Evolutionary conservation across 2,888 invertebrate species (phyloP).

Genomic region (Drosophila kambysellisi): DNA sequence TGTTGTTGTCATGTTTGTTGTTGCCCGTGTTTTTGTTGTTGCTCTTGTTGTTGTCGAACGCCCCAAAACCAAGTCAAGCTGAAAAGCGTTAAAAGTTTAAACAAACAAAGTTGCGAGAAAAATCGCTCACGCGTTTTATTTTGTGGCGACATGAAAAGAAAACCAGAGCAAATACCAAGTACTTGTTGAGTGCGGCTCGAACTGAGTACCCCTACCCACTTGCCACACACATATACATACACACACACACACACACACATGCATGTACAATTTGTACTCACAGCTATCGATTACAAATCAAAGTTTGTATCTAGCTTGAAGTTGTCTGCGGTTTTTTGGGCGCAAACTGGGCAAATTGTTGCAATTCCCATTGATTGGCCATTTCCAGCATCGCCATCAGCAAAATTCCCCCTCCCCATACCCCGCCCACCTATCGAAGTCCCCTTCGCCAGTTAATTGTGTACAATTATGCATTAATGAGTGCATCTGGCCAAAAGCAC

Average conservation of each 20-base stretch:
- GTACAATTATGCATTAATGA: slow-evolving; percentile 81
- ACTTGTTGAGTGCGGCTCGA: slow-evolving; percentile 28
- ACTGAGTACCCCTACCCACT: slow-evolving; percentile 17
- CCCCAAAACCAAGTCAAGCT: slow-evolving; percentile 70
- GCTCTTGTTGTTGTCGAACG: slow-evolving; percentile 42
- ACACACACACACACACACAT: slow-evolving; percentile 8
- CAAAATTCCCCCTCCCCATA: slow-evolving; percentile 11
- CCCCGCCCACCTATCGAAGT: not conserved
- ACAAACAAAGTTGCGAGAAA: slow-evolving; percentile 66
- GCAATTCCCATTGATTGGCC: slow-evolving; percentile 68
- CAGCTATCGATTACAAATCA: slow-evolving; percentile 52
- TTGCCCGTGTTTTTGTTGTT: slow-evolving; percentile 1
- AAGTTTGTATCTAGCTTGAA: slow-evolving; percentile 38
- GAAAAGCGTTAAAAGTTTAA: slow-evolving; percentile 72
- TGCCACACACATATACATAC: slow-evolving; percentile 10
- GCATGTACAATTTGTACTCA: slow-evolving; percentile 24
- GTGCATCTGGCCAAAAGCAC: slow-evolving; percentile 77
- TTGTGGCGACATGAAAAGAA: slow-evolving; percentile 60
- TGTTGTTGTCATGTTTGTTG: slow-evolving; percentile 6
- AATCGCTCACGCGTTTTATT: slow-evolving; percentile 73
- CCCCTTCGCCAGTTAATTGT: slow-evolving; percentile 66
- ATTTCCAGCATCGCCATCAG: slow-evolving; percentile 72
- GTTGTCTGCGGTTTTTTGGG: slow-evolving; percentile 37
- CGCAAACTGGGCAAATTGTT: slow-evolving; percentile 51
- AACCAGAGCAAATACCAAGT: slow-evolving; percentile 54